Evolutionary conservation across 2,888 invertebrate species (phyloP), one percentile per base, ranked within the genome.

Genomic region (Taenaris catops): DNA sequence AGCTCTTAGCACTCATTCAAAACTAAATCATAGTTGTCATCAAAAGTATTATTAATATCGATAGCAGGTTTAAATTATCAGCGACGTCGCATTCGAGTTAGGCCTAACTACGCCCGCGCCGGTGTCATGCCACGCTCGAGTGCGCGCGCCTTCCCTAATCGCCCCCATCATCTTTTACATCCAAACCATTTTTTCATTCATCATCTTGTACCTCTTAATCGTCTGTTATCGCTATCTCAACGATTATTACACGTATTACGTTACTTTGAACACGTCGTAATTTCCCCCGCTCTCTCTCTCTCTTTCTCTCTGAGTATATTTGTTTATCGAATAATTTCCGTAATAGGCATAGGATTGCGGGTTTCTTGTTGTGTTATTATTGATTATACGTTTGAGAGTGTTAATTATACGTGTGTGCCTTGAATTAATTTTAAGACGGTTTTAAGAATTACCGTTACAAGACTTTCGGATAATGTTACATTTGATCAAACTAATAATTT

Each of bases 141-240:
- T 65, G 70, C 63, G 60, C 67, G 63, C 63, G 55, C 56, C 48
- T 48, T 52, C 52, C 63, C 58, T 74, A 80, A 79, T 81, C 72
- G 71, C 61, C 62, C 61, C 53, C 72, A n/a, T 70, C 70, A 67
- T 74, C 65, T 66, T 64, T 72, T 76, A 74, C 72, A 79, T 69
- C 71, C 52, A 67, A 76, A 80, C 76, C 70, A 73, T 72, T 71
- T 68, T 74, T 79, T 73, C 75, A 79, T 84, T 81, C 76, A 81
- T 79, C 76, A 75, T 69, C 65, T 53, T 61, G 57, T 67, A 63
- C 49, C 54, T 47, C 55, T 74, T 76, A 78, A 83, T 80, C 79
- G 72, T 74, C 74, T 63, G 68, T 57, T 74, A 70, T 73, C 67
- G 66, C 46, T 71, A 78, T 78, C 66, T 64, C 66, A 63, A 70